A percentile compares a stretch with the other conserved stretches of the same genome.
These are phyloP conservation scores for Alitta virens DNA, from an alignment of 2,888 invertebrate species.

Conservation along the genomic window DNA sequence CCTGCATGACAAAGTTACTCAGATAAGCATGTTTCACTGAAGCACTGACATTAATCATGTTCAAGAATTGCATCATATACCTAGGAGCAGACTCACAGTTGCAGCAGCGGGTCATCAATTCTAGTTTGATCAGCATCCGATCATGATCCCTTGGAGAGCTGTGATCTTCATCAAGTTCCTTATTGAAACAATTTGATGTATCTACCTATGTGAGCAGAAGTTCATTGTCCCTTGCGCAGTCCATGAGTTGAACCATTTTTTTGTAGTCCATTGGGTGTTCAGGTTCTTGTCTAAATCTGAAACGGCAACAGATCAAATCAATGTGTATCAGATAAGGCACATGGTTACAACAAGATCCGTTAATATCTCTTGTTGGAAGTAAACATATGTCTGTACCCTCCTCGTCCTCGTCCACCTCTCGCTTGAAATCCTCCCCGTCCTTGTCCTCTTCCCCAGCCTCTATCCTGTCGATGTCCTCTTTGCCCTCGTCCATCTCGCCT, in stretches of 20 bases:
- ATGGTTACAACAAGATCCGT: no score
- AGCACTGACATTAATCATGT: neutral
- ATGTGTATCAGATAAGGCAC: neutral
- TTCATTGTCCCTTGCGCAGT: neutral
- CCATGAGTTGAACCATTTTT: neutral
- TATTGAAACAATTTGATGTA: neutral
- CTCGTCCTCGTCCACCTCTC: neutral
- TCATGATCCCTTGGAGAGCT: neutral
- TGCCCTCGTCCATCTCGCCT: neutral
- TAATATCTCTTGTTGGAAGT: no score
- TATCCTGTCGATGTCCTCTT: no score
- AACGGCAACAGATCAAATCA: no score
- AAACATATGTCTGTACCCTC: no score
- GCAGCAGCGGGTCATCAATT: neutral
- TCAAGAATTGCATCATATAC: neutral
- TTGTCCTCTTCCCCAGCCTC: neutral
- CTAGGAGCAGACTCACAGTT: neutral
- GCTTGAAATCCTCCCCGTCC: neutral
- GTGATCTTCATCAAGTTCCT: slow-evolving; percentile 1
- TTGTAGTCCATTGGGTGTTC: neutral
- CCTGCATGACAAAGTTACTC: neutral
- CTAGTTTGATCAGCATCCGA: neutral
- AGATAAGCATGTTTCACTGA: neutral
- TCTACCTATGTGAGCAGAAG: neutral
- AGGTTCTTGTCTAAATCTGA: neutral